These are phyloP conservation scores for Leptinotarsa peninsularis DNA, from an alignment of 2,888 invertebrate species.

Conservation along the genomic window DNA sequence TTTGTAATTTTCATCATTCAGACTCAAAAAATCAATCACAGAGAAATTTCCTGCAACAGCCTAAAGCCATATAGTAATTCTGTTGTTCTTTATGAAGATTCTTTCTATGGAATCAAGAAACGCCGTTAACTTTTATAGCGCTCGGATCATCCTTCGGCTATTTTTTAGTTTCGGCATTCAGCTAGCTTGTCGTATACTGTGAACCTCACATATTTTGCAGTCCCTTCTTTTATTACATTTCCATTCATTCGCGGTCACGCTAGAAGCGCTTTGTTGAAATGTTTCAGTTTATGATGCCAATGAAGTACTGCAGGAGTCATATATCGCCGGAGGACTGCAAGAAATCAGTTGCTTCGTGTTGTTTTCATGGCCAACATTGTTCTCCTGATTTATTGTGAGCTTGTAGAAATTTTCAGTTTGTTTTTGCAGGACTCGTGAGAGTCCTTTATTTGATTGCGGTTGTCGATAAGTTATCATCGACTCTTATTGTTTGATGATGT, in stretches of 20 bases:
- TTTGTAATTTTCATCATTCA: too few species aligned
- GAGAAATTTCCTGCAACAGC: too few species aligned
- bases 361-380: not conserved
- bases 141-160: not conserved
- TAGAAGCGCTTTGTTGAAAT: constrained; percentile 9
- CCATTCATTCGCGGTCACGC: constrained; percentile 5
- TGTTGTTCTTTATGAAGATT: not conserved
- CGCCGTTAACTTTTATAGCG: not conserved
- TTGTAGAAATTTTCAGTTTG: not conserved
- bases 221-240: constrained; percentile 8
- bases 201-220: not conserved
- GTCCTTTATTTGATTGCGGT: too few species aligned
- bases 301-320: not conserved
- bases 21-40: too few species aligned
- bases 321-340: not conserved
- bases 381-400: not conserved
- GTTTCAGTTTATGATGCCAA: constrained; percentile 1
- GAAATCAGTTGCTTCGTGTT: not conserved
- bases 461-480: too few species aligned
- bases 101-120: not conserved
- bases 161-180: not conserved
- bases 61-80: not conserved
- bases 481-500: too few species aligned
- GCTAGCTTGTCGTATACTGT: not conserved
- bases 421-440: too few species aligned